phyloP scores from a whole-genome alignment of 1,140 invertebrate species.

The Glossosoma conforme region DNA sequence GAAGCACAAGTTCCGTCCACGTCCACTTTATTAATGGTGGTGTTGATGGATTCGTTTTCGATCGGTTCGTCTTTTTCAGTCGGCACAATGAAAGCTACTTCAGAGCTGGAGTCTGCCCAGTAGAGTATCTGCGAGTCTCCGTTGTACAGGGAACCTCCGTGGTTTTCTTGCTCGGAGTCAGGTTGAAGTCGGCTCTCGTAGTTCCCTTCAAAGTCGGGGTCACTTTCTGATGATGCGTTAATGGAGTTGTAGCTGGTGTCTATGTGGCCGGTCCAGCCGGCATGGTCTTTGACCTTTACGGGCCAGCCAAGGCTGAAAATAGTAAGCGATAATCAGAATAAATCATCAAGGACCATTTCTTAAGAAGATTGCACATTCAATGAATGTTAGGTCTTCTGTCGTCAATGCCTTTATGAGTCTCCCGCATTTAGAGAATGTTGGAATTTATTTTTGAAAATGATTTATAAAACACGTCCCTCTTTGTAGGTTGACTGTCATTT shows the following conservation, averaged over 20 bases:
- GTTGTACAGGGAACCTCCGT: constrained; percentile 67
- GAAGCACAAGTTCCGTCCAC: constrained; percentile 49
- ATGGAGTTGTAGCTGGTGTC: constrained; percentile 63
- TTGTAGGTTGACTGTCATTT: too few relatives aligned
- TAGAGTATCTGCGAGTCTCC: constrained; percentile 71
- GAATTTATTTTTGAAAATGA: too few relatives aligned
- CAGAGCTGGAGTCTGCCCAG: constrained; percentile 93
- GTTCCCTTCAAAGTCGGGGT: constrained; percentile 43
- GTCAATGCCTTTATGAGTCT: too few relatives aligned
- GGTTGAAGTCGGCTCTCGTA: constrained; percentile 35
- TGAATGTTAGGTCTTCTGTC: constrained; percentile 1
- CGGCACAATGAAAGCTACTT: constrained; percentile 92
- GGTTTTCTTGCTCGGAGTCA: constrained; percentile 33
- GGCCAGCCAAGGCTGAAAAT: constrained; percentile 76
- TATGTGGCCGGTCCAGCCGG: constrained; percentile 86
- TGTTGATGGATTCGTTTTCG: constrained; percentile 31
- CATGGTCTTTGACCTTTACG: constrained; percentile 75
- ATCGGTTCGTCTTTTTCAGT: constrained; percentile 53
- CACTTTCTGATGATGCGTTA: constrained; percentile 52
- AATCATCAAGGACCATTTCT: constrained; percentile 41
- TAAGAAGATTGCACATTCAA: constrained; percentile 34
- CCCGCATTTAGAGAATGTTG: too few relatives aligned
- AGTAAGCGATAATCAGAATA: background rate
- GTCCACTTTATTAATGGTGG: constrained; percentile 37
- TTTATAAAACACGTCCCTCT: too few relatives aligned